A percentile compares a stretch with the other conserved stretches of the same genome.
These are phyloP conservation scores for Naso thynnoides DNA, from an alignment of 2,797 vertebrate species.

Conservation along the genomic window DNA sequence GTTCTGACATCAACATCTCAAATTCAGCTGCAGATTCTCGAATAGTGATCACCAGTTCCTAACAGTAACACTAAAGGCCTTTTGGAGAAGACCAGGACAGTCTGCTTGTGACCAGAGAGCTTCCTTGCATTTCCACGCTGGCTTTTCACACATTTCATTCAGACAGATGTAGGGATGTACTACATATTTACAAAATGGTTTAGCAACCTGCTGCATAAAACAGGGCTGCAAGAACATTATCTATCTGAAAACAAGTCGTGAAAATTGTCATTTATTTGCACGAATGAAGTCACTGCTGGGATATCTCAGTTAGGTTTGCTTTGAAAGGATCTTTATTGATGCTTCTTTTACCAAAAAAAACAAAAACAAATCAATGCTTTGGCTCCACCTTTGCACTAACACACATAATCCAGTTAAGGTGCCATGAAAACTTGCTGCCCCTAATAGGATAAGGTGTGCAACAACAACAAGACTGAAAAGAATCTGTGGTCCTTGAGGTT, in stretches of 20 bases:
- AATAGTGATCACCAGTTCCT: background rate
- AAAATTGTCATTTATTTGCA: background rate
- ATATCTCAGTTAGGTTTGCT: too few relatives aligned
- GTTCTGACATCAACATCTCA: slow-evolving; percentile 3
- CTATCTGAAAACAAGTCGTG: background rate
- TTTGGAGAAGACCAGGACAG: background rate
- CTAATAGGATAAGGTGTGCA: background rate
- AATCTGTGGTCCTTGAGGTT: background rate
- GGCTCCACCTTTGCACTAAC: background rate
- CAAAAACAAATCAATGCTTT: background rate
- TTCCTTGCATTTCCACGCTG: too few relatives aligned
- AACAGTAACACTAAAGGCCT: slow-evolving; percentile 4
- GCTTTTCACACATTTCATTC: background rate
- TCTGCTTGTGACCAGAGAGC: too few relatives aligned
- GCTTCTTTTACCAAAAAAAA: background rate
- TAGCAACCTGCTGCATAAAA: background rate
- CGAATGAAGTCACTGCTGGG: background rate
- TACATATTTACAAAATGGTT: background rate
- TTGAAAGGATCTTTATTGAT: background rate
- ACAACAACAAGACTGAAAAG: too few relatives aligned
- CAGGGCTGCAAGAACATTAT: background rate
- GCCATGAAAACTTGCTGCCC: background rate
- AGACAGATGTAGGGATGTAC: background rate
- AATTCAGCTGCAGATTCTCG: background rate
- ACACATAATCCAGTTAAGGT: background rate